Conservation (phyloP, 2,888 invertebrate genomes). For the Gnatocerus cornutus region DNA sequence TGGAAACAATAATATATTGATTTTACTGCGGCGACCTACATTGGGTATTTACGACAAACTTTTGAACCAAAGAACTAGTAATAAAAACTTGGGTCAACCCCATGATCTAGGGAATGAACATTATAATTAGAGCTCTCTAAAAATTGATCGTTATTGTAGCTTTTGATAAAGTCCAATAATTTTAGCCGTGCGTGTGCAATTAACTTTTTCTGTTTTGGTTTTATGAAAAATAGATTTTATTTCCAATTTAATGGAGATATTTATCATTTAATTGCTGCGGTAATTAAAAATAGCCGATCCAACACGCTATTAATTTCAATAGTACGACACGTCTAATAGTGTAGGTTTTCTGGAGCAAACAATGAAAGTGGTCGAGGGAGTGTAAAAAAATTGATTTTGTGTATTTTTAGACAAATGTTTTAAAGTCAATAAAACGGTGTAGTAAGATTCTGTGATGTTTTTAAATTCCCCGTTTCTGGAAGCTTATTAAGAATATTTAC, state of each 20-base stretch:
- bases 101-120: too few relatives aligned
- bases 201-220: neutral
- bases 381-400: slow-evolving; percentile 34
- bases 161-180: neutral
- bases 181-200: neutral
- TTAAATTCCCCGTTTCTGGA: neutral
- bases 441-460: slow-evolving; percentile 31
- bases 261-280: slow-evolving; percentile 17
- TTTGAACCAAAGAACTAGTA: too few relatives aligned
- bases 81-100: too few relatives aligned
- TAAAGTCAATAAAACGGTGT: slow-evolving; percentile 26
- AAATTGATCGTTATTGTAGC: too few relatives aligned
- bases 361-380: slow-evolving; percentile 8
- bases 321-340: slow-evolving; percentile 7
- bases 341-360: slow-evolving; percentile 7
- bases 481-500: slow-evolving; percentile 28
- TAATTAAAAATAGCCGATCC: slow-evolving; percentile 16
- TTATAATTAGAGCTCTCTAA: too few relatives aligned
- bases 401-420: slow-evolving; percentile 29
- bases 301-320: slow-evolving; percentile 14
- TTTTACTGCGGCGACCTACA: too few relatives aligned
- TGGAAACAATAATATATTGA: too few relatives aligned
- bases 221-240: slow-evolving; percentile 21
- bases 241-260: slow-evolving; percentile 9
- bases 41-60: too few relatives aligned